Base-by-base conservation (phyloP, 2,113 vertebrate genomes). In the Hiodon tergisus region DNA sequence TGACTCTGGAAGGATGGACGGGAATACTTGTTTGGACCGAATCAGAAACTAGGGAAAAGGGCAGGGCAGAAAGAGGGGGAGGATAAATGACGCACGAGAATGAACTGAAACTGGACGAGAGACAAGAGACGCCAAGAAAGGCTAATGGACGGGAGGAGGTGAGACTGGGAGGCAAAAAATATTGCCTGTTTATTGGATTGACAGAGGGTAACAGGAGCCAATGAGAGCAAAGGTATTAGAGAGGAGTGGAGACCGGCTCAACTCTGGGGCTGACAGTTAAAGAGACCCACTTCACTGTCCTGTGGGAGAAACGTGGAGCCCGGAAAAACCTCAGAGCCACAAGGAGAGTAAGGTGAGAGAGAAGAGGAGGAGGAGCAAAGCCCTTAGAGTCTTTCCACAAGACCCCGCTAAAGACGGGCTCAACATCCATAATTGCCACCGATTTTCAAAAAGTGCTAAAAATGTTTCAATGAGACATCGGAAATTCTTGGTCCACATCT, bases 121-220 rank as follows among this genome's bases (percentile, higher is more conserved):
- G 5, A 11, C 58, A 59, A 14, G 58, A 31, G 31, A 31, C 2
- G 31, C 31, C 31, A 31, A 1, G 31, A 31, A 31, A 0, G 31
- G 31, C 31, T 31, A 31, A 31, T 31, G 31, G 31, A 31, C 31
- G 31, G 31, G 31, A 31, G 31, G 31, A 31, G 73, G 46, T 14
- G 73, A 60, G 69, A 46, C 76, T 76, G 17, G 31, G 63, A 66
- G 63, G 48, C 17, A 46, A 66, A 47, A 47, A 47, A 8, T 47
- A 63, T 31, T 17, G 16, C 46, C 61, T 31, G 75, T 31, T 31
- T 31, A 31, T 31, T 31, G 31, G 31, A 31, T 31, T 31, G 31
- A 31, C 31, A 31, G 31, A 2, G 31, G 31, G 31, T 85, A 77
- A 80, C 60, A 86, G 86, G 86, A 82, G 83, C 83, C 81, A 4